Base-by-base conservation (phyloP, 2,113 vertebrate genomes). In the Toxotes jaculatrix region DNA sequence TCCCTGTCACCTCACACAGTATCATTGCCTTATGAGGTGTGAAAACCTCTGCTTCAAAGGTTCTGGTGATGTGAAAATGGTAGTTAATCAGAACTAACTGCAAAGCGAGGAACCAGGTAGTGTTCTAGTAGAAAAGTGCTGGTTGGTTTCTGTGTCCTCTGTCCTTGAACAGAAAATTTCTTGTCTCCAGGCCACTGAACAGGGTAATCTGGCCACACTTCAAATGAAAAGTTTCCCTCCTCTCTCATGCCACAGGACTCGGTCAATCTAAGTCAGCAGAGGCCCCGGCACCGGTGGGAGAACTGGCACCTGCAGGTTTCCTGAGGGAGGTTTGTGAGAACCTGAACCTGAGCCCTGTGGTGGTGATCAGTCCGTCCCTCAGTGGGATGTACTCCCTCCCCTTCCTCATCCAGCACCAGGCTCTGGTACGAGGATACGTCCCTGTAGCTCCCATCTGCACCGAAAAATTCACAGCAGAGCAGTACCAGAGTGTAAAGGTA, bases 311-410 rank as follows among this genome's bases (percentile, higher is more conserved):
- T 0, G 95, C 92, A 0, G 75, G 80, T 3, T 99, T 98, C 87
- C 93, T 99, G 79, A 95, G 92, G 43, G 93, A 94, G 0, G 95
- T 99, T 86, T 95, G 91, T 9, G 95, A 97, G 55, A 93, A 88
- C 55, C 92, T 99, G 91, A 47, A 91, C 59, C 89, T 97, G 77
- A 94, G 89, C 7, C 90, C 95, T 0, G 96, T 93, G 0, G 98
- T 97, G 88, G 91, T 99, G 89, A 89, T 99, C 93, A 99, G 98
- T 90, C 98, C 98, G 0, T 99, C 98, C 0, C 93, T 99, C 84
- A 99, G 98, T 0, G 98, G 98, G 85, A 99, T 98, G 97, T 99
- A 98, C 87, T 97, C 97, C 0, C 95, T 99, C 76, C 97, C 98
- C 2, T 97, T 98, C 95, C 95, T 99, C 74, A 88, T 95, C 2